Conservation (phyloP, 2,797 vertebrate species). For the Heteromormyrus szaboi region DNA sequence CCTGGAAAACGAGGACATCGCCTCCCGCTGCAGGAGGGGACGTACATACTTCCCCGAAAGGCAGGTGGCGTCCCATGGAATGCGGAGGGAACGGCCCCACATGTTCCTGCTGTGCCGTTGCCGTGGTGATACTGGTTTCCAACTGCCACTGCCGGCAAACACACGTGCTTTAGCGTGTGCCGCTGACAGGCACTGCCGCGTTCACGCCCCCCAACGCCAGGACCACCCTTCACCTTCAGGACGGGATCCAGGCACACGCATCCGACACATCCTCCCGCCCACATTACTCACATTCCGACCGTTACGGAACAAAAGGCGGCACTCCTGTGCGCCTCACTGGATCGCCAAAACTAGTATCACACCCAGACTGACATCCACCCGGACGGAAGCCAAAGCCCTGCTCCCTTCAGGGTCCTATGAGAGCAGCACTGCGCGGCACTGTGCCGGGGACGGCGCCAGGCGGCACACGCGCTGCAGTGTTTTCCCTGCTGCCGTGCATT, state of each 20-base stretch:
- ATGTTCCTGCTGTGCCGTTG: neutral
- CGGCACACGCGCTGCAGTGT: neutral
- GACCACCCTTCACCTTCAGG: neutral
- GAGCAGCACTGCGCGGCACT: neutral
- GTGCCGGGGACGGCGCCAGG: neutral
- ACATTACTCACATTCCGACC: constrained; percentile 50
- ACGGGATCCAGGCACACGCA: neutral
- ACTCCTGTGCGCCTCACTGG: neutral
- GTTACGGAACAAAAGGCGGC: neutral
- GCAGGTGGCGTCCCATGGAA: neutral
- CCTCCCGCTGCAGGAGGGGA: neutral
- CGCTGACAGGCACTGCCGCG: neutral
- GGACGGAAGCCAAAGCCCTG: neutral
- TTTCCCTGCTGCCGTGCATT: neutral
- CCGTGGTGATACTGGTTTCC: neutral
- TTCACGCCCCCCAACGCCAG: neutral
- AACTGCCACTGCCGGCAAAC: neutral
- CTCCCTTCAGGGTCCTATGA: neutral
- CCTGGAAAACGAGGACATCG: neutral
- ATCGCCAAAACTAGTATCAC: neutral
- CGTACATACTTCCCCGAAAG: neutral
- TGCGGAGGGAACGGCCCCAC: neutral
- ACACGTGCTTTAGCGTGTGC: neutral
- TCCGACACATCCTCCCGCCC: neutral
- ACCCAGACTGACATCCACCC: neutral